Evolutionary conservation across 2,888 invertebrate species (phyloP), one percentile per base, ranked within the genome.

Genomic region (Adineta ricciae): DNA sequence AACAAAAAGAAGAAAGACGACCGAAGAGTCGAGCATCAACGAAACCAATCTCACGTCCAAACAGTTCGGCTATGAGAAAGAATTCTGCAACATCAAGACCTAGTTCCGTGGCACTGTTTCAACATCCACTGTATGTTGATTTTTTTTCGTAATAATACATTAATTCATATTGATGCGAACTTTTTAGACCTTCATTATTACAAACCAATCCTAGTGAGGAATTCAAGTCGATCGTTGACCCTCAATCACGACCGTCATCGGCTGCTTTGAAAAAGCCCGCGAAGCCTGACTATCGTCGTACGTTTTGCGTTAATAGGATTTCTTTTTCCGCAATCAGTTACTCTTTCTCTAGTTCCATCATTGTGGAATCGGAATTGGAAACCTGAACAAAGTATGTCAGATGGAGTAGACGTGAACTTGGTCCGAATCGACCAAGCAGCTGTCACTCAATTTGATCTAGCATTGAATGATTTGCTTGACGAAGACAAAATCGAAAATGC

Each of bases 351-450:
- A 64, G 41, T 78, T 78, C 78, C 21, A 78, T 11, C 78, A 41
- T n/a, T 78, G 9, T 78, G 78, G 78, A 78, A 78, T 78, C 78
- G 78, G n/a, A 78, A 78, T 78, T 78, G 78, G 78, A 78, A 78
- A 78, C 78, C 78, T 38, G 78, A 78, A 41, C 38, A 78, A n/a
- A 78, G 78, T 78, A 9, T 78, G 14, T 41, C 41, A 3, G n/a
- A 78, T 41, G 78, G 78, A 9, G 14, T 41, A 14, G 78, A 78
- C 41, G 24, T 78, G 41, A 41, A 41, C 14, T 38, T 11, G 41
- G 14, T 78, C 14, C 38, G 41, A 78, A 24, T 41, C 11, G 78
- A 78, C 41, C 24, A 41, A 78, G 9, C 24, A 19, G 8, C 78
- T 41, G 14, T 78, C 21, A 4, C 11, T 38, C 78, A 78, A 24